Evolutionary conservation across 2,888 invertebrate species (phyloP).

Genomic region (Sisyra nigra): DNA sequence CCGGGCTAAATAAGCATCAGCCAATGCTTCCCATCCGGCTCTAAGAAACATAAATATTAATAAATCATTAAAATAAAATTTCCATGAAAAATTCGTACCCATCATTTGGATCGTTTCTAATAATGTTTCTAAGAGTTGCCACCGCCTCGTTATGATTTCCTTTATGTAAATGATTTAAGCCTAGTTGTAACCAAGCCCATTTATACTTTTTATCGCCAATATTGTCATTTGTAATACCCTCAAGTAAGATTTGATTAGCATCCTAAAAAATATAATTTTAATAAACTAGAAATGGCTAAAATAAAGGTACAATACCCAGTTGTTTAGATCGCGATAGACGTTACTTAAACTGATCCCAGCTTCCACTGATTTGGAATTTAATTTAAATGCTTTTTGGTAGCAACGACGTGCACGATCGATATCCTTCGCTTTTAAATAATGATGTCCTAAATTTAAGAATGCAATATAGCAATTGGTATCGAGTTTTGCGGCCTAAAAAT

Average conservation of each 20-base stretch:
- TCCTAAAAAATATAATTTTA: conserved; percentile 25
- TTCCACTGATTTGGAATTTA: conserved; percentile 48
- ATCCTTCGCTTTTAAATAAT: conserved; percentile 49
- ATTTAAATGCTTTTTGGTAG: conserved; percentile 65
- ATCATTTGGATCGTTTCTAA: conserved; percentile 50
- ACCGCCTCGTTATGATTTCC: conserved; percentile 61
- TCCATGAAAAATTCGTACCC: conserved; percentile 31
- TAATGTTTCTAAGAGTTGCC: conserved; percentile 53
- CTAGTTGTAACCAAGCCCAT: conserved; percentile 75
- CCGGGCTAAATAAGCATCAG: conserved; percentile 75
- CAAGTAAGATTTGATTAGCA: conserved; percentile 42
- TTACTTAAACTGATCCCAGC: conserved; percentile 62
- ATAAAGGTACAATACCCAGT: too few relatives aligned
- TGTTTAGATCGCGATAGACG: conserved; percentile 48
- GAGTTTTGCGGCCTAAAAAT: conserved; percentile 40
- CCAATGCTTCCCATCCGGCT: conserved; percentile 72
- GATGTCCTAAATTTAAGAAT: conserved; percentile 60
- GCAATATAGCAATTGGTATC: conserved; percentile 59
- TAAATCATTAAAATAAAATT: not conserved
- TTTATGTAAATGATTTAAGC: conserved; percentile 59
- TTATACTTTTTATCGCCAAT: conserved; percentile 33
- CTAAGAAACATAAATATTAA: conserved; percentile 17
- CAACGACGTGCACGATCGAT: conserved; percentile 63
- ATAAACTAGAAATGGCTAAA: too few relatives aligned
- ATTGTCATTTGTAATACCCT: conserved; percentile 24